These are phyloP conservation scores for Volucella zonaria DNA, from an alignment of 2,888 invertebrate species.

Conservation along the genomic window DNA sequence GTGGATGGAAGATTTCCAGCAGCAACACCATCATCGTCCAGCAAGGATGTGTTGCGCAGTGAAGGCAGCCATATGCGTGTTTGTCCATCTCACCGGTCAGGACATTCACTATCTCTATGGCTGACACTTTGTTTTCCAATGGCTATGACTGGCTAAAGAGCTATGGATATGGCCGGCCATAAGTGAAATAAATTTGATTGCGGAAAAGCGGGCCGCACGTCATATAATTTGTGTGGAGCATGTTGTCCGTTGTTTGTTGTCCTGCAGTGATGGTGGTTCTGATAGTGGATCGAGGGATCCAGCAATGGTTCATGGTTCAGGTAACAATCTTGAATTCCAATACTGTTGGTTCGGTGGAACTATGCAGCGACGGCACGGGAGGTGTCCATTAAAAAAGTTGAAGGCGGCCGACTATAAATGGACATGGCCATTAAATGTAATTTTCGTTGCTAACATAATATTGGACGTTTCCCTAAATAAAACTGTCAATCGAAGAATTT, in stretches of 20 bases:
- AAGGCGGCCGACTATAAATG: slow-evolving; percentile 48
- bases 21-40: background rate
- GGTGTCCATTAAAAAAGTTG: slow-evolving; percentile 52
- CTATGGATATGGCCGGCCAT: slow-evolving; percentile 7
- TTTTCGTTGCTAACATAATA: slow-evolving; percentile 53
- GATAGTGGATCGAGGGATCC: background rate
- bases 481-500: slow-evolving; percentile 71
- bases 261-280: background rate
- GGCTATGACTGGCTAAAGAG: slow-evolving; percentile 38
- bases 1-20: slow-evolving; percentile 10
- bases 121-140: slow-evolving; percentile 66
- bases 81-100: slow-evolving; percentile 55
- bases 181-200: slow-evolving; percentile 68
- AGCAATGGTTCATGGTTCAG: background rate
- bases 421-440: slow-evolving; percentile 48
- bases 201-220: slow-evolving; percentile 65
- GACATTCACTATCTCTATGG: slow-evolving; percentile 66
- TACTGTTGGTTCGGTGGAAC: background rate
- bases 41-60: slow-evolving; percentile 36
- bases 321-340: slow-evolving; percentile 4
- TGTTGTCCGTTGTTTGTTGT: slow-evolving; percentile 20
- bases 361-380: slow-evolving; percentile 27
- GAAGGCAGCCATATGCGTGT: slow-evolving; percentile 61
- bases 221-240: slow-evolving; percentile 64
- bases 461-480: slow-evolving; percentile 68